Evolutionary conservation across 2,113 vertebrate genomes (phyloP).

Genomic region (Pseudopodoces humilis): DNA sequence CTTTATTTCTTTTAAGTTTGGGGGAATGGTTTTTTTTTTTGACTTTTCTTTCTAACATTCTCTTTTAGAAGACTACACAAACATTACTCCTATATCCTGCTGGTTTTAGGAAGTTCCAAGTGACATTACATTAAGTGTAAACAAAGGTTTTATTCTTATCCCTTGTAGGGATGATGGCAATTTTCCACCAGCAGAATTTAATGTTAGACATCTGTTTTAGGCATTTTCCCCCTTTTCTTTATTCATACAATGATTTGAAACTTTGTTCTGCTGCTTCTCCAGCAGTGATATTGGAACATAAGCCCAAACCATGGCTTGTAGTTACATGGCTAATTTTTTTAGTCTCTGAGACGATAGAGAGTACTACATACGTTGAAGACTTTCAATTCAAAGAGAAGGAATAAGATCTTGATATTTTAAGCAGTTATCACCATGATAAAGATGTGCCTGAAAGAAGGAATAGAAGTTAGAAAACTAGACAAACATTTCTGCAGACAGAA

Average conservation of each 20-base stretch:
- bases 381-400: neutral
- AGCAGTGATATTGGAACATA: neutral
- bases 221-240: neutral
- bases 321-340: neutral
- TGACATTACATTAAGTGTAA: neutral
- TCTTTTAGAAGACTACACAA: neutral
- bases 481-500: neutral
- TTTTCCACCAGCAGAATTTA: neutral
- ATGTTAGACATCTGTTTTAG: neutral
- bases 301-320: neutral
- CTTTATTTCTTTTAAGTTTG: neutral
- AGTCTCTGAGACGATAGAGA: neutral
- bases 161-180: neutral
- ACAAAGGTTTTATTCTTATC: neutral
- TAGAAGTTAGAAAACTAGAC: neutral
- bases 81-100: neutral
- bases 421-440: neutral
- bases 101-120: neutral
- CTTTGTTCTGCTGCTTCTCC: neutral
- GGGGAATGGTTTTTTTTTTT: rapidly evolving
- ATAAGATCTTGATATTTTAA: neutral
- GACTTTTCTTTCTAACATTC: neutral
- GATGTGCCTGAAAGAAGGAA: neutral
- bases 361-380: neutral
- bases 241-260: neutral